Percentiles rank a stretch among this genome's conserved stretches.
phyloP scores from a whole-genome alignment of 2,888 invertebrate species.

The Heliconius sara region DNA sequence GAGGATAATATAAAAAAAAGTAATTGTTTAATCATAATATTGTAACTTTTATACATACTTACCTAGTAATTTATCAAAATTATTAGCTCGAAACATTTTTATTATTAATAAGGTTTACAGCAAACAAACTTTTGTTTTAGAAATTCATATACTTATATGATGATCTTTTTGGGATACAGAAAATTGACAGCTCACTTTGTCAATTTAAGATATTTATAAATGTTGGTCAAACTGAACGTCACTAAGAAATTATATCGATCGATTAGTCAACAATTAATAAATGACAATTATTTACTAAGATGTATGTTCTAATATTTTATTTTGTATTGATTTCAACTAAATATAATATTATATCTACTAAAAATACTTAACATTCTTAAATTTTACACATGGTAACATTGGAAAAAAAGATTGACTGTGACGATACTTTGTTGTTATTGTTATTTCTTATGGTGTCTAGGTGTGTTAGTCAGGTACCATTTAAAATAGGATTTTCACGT shows the following conservation, averaged over 20 bases:
- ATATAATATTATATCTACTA: not conserved
- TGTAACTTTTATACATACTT: conserved; percentile 55
- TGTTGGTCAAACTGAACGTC: conserved; percentile 42
- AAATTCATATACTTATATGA: conserved; percentile 70
- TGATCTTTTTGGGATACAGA: conserved; percentile 66
- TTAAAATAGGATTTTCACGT: not conserved
- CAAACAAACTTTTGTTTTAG: conserved; percentile 69
- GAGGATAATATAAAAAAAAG: conserved; percentile 47
- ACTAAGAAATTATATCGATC: conserved; percentile 9
- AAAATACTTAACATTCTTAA: not conserved
- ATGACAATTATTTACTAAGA: not conserved
- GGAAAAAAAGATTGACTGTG: not conserved
- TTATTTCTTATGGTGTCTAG: not conserved
- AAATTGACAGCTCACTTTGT: conserved; percentile 80
- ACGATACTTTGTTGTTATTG: not conserved
- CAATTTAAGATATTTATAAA: conserved; percentile 58
- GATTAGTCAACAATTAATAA: not conserved
- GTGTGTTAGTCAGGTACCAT: not conserved
- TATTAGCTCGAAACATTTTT: conserved; percentile 85
- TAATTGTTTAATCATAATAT: conserved; percentile 33
- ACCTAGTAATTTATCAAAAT: conserved; percentile 88
- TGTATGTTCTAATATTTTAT: not conserved
- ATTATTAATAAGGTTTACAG: conserved; percentile 52
- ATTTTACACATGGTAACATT: not conserved
- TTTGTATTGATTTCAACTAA: not conserved